Evolutionary conservation across 30 jellyfish, hydroid and myxozoan genomes (phyloP).

Genomic region (Pseudorhiza aurosa): DNA sequence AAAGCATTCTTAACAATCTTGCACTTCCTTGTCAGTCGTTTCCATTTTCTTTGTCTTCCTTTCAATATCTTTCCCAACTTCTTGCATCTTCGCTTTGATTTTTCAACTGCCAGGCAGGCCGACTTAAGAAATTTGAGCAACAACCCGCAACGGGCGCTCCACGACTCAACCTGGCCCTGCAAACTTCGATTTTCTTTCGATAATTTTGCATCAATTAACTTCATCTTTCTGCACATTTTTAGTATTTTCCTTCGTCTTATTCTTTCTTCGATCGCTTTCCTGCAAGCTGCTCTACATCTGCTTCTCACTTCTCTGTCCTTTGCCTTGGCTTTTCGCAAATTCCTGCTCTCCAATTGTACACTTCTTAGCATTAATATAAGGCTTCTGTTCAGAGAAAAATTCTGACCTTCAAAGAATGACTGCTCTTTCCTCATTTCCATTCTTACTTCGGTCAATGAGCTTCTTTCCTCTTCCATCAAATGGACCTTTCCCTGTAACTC

Average conservation of each 20-base stretch:
- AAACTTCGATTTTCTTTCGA: not conserved
- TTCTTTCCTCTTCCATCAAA: not conserved
- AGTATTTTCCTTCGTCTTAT: not conserved
- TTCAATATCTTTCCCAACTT: not conserved
- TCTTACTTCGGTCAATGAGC: not conserved
- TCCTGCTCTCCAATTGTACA: not conserved
- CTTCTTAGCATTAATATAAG: not conserved
- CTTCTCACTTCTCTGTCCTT: not conserved
- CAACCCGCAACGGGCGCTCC: not conserved
- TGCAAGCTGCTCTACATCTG: not conserved
- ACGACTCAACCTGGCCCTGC: not conserved
- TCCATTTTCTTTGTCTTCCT: not conserved
- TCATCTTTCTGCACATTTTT: too few species aligned
- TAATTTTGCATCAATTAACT: too few species aligned
- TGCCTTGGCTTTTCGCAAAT: not conserved
- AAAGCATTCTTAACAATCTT: not conserved
- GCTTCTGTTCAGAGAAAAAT: not conserved
- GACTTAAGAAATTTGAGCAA: not conserved
- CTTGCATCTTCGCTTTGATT: not conserved
- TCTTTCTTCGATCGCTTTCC: not conserved
- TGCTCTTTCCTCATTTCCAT: not conserved
- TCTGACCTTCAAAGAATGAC: not conserved
- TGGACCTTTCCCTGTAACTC: not conserved
- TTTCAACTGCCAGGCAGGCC: not conserved
- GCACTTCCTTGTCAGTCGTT: not conserved